Conservation (phyloP, 2,113 vertebrate species). For the Datnioides undecimradiatus region DNA sequence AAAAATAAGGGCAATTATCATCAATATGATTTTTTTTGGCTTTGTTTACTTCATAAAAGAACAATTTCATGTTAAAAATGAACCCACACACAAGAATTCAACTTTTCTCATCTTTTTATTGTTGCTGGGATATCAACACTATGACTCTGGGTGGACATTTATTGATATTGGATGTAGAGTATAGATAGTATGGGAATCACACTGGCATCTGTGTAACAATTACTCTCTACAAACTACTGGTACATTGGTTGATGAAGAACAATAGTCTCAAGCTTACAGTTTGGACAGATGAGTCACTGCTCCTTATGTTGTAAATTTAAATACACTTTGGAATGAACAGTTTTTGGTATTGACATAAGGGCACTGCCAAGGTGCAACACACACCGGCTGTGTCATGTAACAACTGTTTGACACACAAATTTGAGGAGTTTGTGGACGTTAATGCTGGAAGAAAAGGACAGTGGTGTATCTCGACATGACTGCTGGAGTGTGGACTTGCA, state of each 20-base stretch:
- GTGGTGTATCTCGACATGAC: not conserved
- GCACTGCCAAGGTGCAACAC: not conserved
- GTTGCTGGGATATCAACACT: conserved; percentile 54
- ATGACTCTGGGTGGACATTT: conserved; percentile 51
- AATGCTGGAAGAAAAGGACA: not conserved
- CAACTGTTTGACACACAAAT: rapidly evolving
- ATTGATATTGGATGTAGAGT: conserved; percentile 37
- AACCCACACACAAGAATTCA: not conserved
- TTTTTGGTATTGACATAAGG: not conserved
- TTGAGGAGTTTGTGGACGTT: not conserved
- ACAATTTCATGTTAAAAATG: not conserved
- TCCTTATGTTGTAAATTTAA: not conserved
- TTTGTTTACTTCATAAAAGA: not conserved
- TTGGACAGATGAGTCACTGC: not conserved
- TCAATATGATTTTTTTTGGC: not conserved
- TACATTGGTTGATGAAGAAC: conserved; percentile 34
- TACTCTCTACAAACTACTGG: conserved; percentile 32
- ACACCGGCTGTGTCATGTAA: not conserved
- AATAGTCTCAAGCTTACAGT: conserved; percentile 4
- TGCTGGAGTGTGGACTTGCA: not conserved
- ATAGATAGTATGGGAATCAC: conserved; percentile 22
- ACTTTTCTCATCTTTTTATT: conserved; percentile 68
- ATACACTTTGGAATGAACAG: not conserved
- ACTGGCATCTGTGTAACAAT: conserved; percentile 18
- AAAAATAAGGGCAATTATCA: not conserved